Percentiles rank a stretch among this genome's conserved stretches.
Conservation (phyloP, 2,888 invertebrate genomes). For the Phyto melanocephala region DNA sequence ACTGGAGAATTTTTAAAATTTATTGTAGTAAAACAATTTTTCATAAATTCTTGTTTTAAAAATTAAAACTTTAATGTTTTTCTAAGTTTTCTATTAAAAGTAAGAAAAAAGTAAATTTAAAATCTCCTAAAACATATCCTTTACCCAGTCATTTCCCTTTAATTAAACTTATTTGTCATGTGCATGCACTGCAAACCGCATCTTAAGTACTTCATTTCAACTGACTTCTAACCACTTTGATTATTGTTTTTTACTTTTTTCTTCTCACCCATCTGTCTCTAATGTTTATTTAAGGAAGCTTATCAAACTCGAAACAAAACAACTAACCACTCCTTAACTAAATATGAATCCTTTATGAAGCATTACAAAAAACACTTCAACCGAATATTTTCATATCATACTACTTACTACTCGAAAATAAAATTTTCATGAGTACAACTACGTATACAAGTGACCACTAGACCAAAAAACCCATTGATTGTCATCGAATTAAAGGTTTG, state of each 20-base stretch:
- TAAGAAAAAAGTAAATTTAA: no score
- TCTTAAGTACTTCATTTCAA: constrained; percentile 49
- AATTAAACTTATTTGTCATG: constrained; percentile 60
- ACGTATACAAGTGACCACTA: constrained; percentile 70
- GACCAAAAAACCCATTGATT: constrained; percentile 78
- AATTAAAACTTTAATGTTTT: no score
- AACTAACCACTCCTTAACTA: constrained; percentile 21
- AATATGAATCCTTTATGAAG: constrained; percentile 77
- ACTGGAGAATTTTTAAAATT: no score
- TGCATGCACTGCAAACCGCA: constrained; percentile 38
- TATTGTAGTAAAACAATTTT: no score
- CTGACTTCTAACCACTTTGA: constrained; percentile 67
- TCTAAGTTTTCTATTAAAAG: no score
- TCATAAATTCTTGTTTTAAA: no score
- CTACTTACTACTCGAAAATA: constrained; percentile 26
- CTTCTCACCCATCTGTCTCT: constrained; percentile 71
- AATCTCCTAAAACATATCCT: not conserved
- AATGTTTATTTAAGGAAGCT: constrained; percentile 67
- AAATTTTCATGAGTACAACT: constrained; percentile 28
- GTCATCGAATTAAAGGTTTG: constrained; percentile 72
- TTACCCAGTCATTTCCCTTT: not conserved
- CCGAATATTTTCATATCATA: constrained; percentile 8
- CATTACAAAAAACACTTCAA: constrained; percentile 68
- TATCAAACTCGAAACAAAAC: constrained; percentile 62
- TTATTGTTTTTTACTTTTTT: constrained; percentile 25